Percentiles rank a stretch among this genome's conserved stretches.
Evolutionary conservation across 1,140 invertebrate genomes (phyloP).

Genomic region (Halictus rubicundus): DNA sequence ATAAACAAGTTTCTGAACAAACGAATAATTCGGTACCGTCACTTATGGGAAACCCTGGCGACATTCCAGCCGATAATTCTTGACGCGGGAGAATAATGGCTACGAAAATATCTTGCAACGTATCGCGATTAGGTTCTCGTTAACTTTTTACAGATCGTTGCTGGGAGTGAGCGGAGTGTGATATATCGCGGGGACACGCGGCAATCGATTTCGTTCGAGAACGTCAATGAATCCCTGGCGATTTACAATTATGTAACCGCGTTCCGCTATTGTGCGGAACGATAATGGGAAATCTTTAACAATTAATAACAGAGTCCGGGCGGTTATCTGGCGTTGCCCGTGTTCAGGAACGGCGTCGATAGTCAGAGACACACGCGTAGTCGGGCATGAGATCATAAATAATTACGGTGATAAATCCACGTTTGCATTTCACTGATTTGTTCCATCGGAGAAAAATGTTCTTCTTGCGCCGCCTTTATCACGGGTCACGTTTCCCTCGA

Average conservation of each 20-base stretch:
- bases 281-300: slow-evolving; percentile 27
- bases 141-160: slow-evolving; percentile 23
- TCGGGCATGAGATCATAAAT: slow-evolving; percentile 16
- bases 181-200: slow-evolving; percentile 5
- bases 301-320: slow-evolving; percentile 13
- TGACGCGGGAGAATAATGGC: neutral
- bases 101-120: slow-evolving; percentile 11
- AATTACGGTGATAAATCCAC: slow-evolving; percentile 33
- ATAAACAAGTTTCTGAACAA: no score
- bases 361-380: slow-evolving; percentile 25
- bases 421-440: slow-evolving; percentile 23
- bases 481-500: slow-evolving; percentile 7
- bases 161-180: slow-evolving; percentile 15
- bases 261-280: neutral
- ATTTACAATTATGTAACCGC: slow-evolving; percentile 25
- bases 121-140: slow-evolving; percentile 23
- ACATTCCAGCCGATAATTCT: neutral
- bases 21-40: no score
- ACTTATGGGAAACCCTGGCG: no score
- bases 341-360: slow-evolving; percentile 24
- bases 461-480: slow-evolving; percentile 11
- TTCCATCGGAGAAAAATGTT: slow-evolving; percentile 16
- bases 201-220: slow-evolving; percentile 32
- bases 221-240: slow-evolving; percentile 14
- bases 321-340: neutral